phyloP scores from a whole-genome alignment of 2,797 vertebrate species.

The Rhabdomys pumilio region DNA sequence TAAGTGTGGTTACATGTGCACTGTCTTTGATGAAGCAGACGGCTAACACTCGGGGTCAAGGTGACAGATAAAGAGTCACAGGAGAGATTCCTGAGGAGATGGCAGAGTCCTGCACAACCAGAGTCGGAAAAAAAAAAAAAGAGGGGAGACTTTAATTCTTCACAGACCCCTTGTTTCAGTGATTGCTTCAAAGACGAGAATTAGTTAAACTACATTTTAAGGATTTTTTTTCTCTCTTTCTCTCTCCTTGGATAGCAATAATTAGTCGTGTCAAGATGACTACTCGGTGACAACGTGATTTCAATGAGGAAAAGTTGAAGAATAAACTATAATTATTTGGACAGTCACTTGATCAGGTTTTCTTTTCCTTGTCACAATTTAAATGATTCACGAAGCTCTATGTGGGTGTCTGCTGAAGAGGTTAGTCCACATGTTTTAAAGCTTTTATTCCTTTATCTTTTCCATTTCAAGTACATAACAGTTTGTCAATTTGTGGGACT shows the following conservation, averaged over 20 bases:
- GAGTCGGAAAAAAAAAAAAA: neutral
- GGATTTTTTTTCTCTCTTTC: neutral
- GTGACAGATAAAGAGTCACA: neutral
- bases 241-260: conserved; percentile 69
- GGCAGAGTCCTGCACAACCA: neutral
- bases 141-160: neutral
- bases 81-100: neutral
- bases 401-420: conserved; percentile 78
- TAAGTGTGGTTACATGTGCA: rapidly evolving
- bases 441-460: conserved; percentile 40
- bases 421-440: conserved; percentile 66
- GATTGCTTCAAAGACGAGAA: neutral
- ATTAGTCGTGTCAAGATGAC: conserved; percentile 76
- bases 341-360: conserved; percentile 73
- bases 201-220: conserved; percentile 55
- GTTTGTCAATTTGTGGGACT: neutral
- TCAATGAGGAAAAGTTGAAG: conserved; percentile 76
- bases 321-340: conserved; percentile 82
- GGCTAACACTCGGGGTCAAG: neutral
- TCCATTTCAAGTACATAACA: conserved; percentile 55
- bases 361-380: conserved; percentile 76
- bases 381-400: conserved; percentile 77
- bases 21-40: neutral
- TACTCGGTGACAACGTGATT: conserved; percentile 74
- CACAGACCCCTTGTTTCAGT: neutral